These are phyloP conservation scores for Rhombomys opimus DNA, from an alignment of 2,113 vertebrate species.

Conservation along the genomic window DNA sequence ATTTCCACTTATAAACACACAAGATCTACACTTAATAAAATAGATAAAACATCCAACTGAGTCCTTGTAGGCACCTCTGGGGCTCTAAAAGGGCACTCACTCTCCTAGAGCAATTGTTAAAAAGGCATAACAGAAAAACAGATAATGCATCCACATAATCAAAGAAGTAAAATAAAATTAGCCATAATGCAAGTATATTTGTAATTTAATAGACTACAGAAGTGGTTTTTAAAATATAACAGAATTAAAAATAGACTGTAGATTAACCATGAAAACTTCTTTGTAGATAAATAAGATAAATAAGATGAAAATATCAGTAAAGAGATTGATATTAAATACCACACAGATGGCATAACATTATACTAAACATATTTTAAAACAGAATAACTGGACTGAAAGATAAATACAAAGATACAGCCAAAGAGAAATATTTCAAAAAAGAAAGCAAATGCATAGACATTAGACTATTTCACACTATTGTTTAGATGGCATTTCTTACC, in stretches of 20 bases:
- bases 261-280: neutral
- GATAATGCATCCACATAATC: neutral
- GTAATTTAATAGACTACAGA: neutral
- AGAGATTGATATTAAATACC: neutral
- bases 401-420: neutral
- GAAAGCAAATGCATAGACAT: neutral
- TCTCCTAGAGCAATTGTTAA: neutral
- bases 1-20: neutral
- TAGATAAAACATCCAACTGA: neutral
- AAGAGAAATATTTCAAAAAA: neutral
- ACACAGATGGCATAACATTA: neutral
- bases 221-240: neutral
- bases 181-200: neutral
- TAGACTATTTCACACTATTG: neutral
- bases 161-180: neutral
- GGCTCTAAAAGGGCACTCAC: neutral
- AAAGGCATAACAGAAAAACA: no score
- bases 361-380: neutral
- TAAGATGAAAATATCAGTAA: neutral
- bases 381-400: neutral
- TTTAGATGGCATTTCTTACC: neutral
- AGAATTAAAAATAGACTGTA: neutral
- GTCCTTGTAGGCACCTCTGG: no score
- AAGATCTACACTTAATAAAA: neutral
- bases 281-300: neutral